Evolutionary conservation across 2,888 invertebrate species (phyloP).

Genomic region (Hydropsyche betteni): DNA sequence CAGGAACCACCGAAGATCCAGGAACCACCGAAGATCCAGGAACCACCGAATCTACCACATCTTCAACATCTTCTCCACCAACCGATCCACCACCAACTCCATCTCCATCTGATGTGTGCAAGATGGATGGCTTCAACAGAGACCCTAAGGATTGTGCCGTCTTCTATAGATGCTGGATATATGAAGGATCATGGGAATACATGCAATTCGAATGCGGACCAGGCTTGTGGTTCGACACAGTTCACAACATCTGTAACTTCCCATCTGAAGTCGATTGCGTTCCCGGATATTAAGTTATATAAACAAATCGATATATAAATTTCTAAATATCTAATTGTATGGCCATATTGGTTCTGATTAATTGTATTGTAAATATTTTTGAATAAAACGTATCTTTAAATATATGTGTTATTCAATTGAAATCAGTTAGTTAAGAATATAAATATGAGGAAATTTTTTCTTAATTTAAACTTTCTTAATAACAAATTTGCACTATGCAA

Average conservation of each 20-base stretch:
- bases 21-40: not conserved
- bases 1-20: slow-evolving; percentile 8
- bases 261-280: slow-evolving; percentile 22
- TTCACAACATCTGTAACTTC: slow-evolving; percentile 17
- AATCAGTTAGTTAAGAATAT: too few species aligned
- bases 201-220: slow-evolving; percentile 24
- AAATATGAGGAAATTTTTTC: too few species aligned
- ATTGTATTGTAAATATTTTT: too few species aligned
- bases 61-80: slow-evolving; percentile 35
- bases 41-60: not conserved
- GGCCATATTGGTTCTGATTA: too few species aligned
- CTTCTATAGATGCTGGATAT: slow-evolving; percentile 32
- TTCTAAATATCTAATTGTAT: too few species aligned
- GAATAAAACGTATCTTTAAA: too few species aligned
- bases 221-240: slow-evolving; percentile 10
- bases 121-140: slow-evolving; percentile 20
- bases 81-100: slow-evolving; percentile 39
- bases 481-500: too few species aligned
- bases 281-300: slow-evolving; percentile 34
- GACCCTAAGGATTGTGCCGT: slow-evolving; percentile 30
- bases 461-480: too few species aligned
- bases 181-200: slow-evolving; percentile 19
- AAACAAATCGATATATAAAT: too few species aligned
- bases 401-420: too few species aligned
- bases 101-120: slow-evolving; percentile 16